Percentiles rank a stretch among this genome's conserved stretches.
phyloP scores from a whole-genome alignment of 2,797 vertebrate genomes.

The Ctenosaura bakeri region DNA sequence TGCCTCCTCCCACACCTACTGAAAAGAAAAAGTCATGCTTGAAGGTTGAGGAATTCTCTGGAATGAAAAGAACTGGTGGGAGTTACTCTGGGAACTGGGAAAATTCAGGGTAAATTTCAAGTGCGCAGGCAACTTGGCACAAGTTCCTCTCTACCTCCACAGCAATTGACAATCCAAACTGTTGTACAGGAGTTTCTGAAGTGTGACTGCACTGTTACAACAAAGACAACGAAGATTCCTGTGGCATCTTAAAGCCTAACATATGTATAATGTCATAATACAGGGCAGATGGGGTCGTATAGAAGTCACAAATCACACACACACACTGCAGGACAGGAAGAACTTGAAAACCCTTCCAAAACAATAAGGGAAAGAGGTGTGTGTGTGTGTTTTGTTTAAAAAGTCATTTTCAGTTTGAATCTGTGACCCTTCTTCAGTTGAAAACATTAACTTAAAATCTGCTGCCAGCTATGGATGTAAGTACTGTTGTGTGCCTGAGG shows the following conservation, averaged over 20 bases:
- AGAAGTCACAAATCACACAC: not conserved
- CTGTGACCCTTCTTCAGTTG: not conserved
- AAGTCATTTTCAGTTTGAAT: not conserved
- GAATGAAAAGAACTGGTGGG: not conserved
- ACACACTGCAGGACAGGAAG: not conserved
- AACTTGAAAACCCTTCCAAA: not conserved
- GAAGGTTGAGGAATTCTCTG: not conserved
- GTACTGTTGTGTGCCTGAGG: not conserved
- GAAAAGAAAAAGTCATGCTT: not conserved
- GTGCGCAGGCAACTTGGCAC: not conserved
- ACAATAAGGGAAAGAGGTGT: constrained; percentile 14
- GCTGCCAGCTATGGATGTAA: not conserved
- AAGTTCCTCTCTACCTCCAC: not conserved
- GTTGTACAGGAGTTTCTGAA: not conserved
- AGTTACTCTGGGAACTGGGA: not conserved
- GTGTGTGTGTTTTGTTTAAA: not conserved
- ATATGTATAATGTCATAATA: not conserved
- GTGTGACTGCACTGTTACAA: too few species aligned
- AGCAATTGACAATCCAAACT: not conserved
- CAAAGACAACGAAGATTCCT: not conserved
- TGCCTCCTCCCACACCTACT: not conserved
- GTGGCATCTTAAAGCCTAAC: not conserved
- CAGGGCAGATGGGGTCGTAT: not conserved
- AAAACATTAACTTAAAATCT: not conserved
- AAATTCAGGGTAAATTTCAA: not conserved